Percentiles rank a stretch among this genome's conserved stretches.
These are phyloP conservation scores for Nannoperca obscura DNA, from an alignment of 2,797 vertebrate species.

Conservation along the genomic window DNA sequence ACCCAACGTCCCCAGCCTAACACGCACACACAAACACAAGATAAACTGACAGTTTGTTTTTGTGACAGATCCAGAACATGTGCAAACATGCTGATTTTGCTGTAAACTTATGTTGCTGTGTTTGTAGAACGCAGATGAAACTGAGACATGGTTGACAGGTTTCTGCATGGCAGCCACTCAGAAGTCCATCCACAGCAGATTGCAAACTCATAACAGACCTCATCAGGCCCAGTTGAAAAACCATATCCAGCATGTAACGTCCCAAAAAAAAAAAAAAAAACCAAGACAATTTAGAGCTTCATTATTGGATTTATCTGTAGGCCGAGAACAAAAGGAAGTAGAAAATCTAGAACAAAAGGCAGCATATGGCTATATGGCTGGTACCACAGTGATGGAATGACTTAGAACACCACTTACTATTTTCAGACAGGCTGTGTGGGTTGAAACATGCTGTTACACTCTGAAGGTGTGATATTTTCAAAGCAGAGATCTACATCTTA, in stretches of 20 bases:
- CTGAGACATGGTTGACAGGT: conserved; percentile 72
- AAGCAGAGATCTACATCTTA: conserved; percentile 72
- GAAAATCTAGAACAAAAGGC: conserved; percentile 57
- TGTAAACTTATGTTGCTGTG: conserved; percentile 75
- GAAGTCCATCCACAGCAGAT: conserved; percentile 62
- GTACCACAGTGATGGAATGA: conserved; percentile 52
- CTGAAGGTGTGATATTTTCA: conserved; percentile 82
- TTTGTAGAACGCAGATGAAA: conserved; percentile 75
- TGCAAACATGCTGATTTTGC: conserved; percentile 79
- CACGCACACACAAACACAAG: conserved; percentile 63
- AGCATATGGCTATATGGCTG: conserved; percentile 79
- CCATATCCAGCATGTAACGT: conserved; percentile 42
- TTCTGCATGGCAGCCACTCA: conserved; percentile 67
- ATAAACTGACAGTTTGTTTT: conserved; percentile 77
- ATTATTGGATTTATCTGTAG: conserved; percentile 52
- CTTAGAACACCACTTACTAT: conserved; percentile 76
- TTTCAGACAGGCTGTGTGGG: conserved; percentile 80
- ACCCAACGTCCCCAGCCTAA: conserved; percentile 47
- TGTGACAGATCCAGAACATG: conserved; percentile 71
- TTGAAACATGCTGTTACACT: conserved; percentile 80
- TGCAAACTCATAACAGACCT: conserved; percentile 61
- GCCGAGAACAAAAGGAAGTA: conserved; percentile 45
- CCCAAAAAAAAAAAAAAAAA: conserved; percentile 20
- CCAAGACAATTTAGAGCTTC: conserved; percentile 36
- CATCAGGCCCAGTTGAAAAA: conserved; percentile 47